These are phyloP conservation scores for Aurelia coerulea DNA, from an alignment of 30 jellyfish, hydroid and myxozoan genomes.

Conservation along the genomic window DNA sequence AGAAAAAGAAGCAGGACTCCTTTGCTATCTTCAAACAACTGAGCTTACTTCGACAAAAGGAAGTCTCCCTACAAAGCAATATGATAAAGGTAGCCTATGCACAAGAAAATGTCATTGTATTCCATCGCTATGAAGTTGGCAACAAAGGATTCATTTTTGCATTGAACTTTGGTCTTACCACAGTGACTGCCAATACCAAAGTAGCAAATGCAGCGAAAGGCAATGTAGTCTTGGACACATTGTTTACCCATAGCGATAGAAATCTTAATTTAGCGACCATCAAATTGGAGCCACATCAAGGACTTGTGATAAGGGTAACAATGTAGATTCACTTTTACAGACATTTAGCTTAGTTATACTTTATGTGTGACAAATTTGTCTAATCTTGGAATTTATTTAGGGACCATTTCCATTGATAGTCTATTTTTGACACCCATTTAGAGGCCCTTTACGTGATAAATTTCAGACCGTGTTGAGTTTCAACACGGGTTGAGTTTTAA, in stretches of 20 bases:
- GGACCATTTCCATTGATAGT: no score
- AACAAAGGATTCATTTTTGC: constrained; percentile 53
- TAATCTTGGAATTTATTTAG: no score
- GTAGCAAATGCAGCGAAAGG: constrained; percentile 1
- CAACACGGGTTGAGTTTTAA: no score
- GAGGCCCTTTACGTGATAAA: no score
- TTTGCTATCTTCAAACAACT: constrained; percentile 22
- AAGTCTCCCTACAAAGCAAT: constrained; percentile 34
- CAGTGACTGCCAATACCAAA: background rate
- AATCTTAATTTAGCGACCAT: constrained; percentile 11
- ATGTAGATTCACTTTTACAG: no score
- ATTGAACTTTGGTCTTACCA: constrained; percentile 23
- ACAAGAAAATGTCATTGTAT: constrained; percentile 13
- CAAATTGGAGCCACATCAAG: constrained; percentile 29
- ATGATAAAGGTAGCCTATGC: constrained; percentile 34
- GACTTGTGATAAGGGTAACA: constrained; percentile 33
- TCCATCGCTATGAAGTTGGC: constrained; percentile 37
- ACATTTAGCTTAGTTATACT: no score
- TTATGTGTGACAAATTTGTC: no score
- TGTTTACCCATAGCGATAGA: constrained; percentile 5
- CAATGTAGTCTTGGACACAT: constrained; percentile 46
- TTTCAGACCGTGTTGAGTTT: no score
- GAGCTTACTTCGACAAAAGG: constrained; percentile 21
- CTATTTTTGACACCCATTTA: no score
- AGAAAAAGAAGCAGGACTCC: constrained; percentile 18